Percentiles rank a stretch among this genome's conserved stretches.
Evolutionary conservation across 2,113 vertebrate species (phyloP).

Genomic region (Atrichornis clamosus): DNA sequence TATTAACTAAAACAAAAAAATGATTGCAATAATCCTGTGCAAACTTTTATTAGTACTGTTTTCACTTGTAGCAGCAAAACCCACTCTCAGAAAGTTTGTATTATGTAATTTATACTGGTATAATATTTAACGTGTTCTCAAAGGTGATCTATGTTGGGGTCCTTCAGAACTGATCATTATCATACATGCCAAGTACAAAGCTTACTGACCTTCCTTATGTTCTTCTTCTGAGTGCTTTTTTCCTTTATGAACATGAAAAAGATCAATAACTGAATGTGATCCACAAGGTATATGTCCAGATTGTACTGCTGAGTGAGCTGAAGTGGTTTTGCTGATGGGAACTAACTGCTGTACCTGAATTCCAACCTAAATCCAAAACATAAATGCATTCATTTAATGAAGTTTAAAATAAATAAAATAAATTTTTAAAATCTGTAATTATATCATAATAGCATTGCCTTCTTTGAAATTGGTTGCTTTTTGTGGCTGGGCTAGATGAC

Average conservation of each 20-base stretch:
- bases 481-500: not conserved
- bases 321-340: slow-evolving; percentile 61
- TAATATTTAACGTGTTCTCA: not conserved
- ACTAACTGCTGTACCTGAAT: slow-evolving; percentile 91
- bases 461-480: not conserved
- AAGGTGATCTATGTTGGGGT: not conserved
- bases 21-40: not conserved
- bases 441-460: not conserved
- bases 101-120: not conserved
- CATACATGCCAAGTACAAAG: not conserved
- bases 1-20: not conserved
- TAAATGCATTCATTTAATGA: not conserved
- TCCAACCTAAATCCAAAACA: slow-evolving; percentile 76
- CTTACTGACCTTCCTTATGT: slow-evolving; percentile 71
- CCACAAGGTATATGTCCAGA: slow-evolving; percentile 62
- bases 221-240: slow-evolving; percentile 67
- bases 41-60: not conserved
- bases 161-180: not conserved
- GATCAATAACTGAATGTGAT: slow-evolving; percentile 82
- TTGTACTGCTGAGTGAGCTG: slow-evolving; percentile 31
- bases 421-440: not conserved
- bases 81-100: not conserved
- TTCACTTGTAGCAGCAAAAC: not conserved
- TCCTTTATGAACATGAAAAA: slow-evolving; percentile 77
- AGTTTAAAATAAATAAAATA: not conserved